phyloP scores from a whole-genome alignment of 2,797 vertebrate genomes.

The Varecia variegata region DNA sequence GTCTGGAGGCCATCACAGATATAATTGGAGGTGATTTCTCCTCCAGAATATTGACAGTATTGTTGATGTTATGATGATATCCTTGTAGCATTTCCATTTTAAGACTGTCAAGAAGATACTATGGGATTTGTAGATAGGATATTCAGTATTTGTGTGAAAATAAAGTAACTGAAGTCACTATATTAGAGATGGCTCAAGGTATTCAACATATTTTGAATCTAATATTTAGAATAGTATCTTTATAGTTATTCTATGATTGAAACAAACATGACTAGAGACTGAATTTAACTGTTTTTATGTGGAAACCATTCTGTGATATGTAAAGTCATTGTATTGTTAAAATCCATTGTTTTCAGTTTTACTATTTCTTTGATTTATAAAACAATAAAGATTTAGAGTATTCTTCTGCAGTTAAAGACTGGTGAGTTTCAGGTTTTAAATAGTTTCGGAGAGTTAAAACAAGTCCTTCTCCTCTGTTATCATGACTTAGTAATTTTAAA shows the following conservation, averaged over 20 bases:
- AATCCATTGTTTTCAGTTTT: background rate
- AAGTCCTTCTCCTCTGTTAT: background rate
- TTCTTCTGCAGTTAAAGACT: background rate
- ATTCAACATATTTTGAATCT: background rate
- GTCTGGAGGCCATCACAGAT: background rate
- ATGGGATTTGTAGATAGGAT: background rate
- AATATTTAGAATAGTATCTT: background rate
- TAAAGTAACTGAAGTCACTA: background rate
- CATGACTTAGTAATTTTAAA: constrained; percentile 26
- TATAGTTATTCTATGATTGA: background rate
- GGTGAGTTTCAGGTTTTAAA: background rate
- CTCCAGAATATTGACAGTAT: background rate
- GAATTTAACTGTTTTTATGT: background rate
- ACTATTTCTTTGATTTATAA: background rate
- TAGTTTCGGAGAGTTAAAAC: background rate
- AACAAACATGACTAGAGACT: background rate
- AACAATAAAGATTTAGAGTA: background rate
- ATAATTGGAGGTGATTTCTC: background rate
- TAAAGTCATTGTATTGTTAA: background rate
- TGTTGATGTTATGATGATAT: background rate
- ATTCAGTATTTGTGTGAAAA: background rate
- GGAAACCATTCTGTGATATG: background rate
- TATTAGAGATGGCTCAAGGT: background rate
- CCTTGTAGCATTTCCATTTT: background rate
- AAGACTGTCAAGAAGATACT: background rate